These are phyloP conservation scores for Psephotus haematonotus DNA, from an alignment of 2,113 vertebrate species.

Conservation along the genomic window DNA sequence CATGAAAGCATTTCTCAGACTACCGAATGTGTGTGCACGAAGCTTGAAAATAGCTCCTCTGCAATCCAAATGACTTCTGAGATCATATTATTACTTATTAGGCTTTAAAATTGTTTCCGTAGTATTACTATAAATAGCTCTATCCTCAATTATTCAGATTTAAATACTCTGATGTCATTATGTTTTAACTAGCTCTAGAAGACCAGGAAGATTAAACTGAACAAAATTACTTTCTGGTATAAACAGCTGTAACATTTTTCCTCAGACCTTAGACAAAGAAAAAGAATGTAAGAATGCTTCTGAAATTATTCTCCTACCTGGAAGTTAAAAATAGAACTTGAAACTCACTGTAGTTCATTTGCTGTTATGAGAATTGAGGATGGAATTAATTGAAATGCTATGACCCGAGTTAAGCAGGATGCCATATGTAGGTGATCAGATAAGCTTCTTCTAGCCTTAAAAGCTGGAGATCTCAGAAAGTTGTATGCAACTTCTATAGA, in stretches of 20 bases:
- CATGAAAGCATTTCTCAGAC: neutral
- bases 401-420: neutral
- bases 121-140: neutral
- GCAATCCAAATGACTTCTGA: neutral
- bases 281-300: neutral
- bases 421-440: neutral
- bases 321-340: neutral
- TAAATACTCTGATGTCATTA: neutral
- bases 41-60: neutral
- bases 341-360: neutral
- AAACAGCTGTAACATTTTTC: neutral
- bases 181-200: neutral
- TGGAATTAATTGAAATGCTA: slow-evolving; percentile 9
- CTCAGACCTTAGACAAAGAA: neutral
- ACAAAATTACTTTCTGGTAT: neutral
- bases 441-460: neutral
- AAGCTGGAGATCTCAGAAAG: neutral
- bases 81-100: neutral
- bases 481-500: neutral
- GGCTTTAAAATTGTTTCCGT: neutral
- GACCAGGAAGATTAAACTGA: neutral
- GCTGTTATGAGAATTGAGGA: neutral
- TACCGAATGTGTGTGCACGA: neutral
- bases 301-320: neutral
- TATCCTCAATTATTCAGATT: neutral